Evolutionary conservation across 2,113 vertebrate species (phyloP).

Genomic region (Sarotherodon lohbergeri): DNA sequence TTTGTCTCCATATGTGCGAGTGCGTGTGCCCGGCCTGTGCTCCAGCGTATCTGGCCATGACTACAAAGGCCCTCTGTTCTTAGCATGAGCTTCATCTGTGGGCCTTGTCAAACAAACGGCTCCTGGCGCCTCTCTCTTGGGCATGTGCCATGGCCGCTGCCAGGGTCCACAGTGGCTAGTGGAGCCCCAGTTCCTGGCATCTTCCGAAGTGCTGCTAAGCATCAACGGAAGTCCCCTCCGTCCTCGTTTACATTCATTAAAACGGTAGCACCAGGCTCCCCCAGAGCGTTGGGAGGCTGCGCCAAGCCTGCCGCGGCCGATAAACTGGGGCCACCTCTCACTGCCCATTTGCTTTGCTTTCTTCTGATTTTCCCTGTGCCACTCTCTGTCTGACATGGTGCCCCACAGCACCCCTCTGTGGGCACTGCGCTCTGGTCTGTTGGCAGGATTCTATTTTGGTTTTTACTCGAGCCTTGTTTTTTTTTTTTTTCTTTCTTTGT

Average conservation of each 20-base stretch:
- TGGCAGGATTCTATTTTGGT: conserved; percentile 50
- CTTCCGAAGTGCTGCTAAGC: conserved; percentile 42
- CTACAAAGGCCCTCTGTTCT: conserved; percentile 71
- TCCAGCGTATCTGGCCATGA: conserved; percentile 59
- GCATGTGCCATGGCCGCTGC: conserved; percentile 53
- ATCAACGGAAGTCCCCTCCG: conserved; percentile 56
- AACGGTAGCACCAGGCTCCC: conserved; percentile 54
- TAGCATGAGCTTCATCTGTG: conserved; percentile 67
- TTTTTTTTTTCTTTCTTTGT: not conserved
- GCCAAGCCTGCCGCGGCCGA: conserved; percentile 68
- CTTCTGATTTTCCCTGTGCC: conserved; percentile 36
- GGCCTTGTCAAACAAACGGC: conserved; percentile 66
- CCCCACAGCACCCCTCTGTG: conserved; percentile 56
- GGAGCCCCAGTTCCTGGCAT: conserved; percentile 60
- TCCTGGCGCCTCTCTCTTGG: conserved; percentile 60
- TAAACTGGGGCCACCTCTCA: conserved; percentile 67
- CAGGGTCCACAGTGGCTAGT: conserved; percentile 45
- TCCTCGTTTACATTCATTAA: conserved; percentile 75
- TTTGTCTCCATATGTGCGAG: conserved; percentile 21
- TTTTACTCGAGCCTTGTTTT: not conserved
- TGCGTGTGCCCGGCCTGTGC: conserved; percentile 16
- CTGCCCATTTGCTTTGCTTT: conserved; percentile 61
- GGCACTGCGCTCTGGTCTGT: conserved; percentile 31
- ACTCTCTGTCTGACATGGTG: conserved; percentile 33
- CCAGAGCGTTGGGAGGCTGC: conserved; percentile 41